A percentile compares a stretch with the other conserved stretches of the same genome.
Conservation (phyloP, 2,797 vertebrate genomes). For the Arrhamphus sclerolepis region DNA sequence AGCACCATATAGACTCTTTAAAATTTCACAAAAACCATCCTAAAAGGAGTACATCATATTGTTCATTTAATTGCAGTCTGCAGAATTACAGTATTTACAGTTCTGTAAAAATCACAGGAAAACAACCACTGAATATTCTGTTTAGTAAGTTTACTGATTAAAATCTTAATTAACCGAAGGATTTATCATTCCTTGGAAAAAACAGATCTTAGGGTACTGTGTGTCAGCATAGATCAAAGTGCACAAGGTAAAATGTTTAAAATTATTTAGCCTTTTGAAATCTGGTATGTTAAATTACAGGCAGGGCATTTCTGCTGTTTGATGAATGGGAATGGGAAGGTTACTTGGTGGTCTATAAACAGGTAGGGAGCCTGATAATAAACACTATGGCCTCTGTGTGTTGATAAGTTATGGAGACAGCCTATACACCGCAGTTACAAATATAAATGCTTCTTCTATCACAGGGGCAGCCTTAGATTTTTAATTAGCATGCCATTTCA, state of each 20-base stretch:
- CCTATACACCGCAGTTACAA: slow-evolving; percentile 73
- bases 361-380: slow-evolving; percentile 80
- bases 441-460: slow-evolving; percentile 86
- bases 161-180: slow-evolving; percentile 79
- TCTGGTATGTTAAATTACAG: slow-evolving; percentile 79
- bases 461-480: slow-evolving; percentile 88
- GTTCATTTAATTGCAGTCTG: slow-evolving; percentile 61
- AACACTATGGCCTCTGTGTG: slow-evolving; percentile 76
- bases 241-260: slow-evolving; percentile 75
- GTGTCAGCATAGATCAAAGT: slow-evolving; percentile 81
- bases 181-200: slow-evolving; percentile 73
- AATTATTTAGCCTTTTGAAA: slow-evolving; percentile 84
- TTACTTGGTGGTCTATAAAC: slow-evolving; percentile 78
- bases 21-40: slow-evolving; percentile 3
- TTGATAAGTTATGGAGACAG: slow-evolving; percentile 74
- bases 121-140: slow-evolving; percentile 61
- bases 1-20: too few species aligned
- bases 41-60: background rate
- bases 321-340: slow-evolving; percentile 77
- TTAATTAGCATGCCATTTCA: slow-evolving; percentile 92
- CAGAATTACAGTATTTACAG: slow-evolving; percentile 57
- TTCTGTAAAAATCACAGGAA: slow-evolving; percentile 24
- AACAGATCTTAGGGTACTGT: slow-evolving; percentile 75
- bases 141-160: slow-evolving; percentile 75
- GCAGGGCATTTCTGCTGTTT: slow-evolving; percentile 75